Evolutionary conservation across 2,888 invertebrate species (phyloP), one percentile per base, ranked within the genome.

Genomic region (Macrosiphum euphorbiae): DNA sequence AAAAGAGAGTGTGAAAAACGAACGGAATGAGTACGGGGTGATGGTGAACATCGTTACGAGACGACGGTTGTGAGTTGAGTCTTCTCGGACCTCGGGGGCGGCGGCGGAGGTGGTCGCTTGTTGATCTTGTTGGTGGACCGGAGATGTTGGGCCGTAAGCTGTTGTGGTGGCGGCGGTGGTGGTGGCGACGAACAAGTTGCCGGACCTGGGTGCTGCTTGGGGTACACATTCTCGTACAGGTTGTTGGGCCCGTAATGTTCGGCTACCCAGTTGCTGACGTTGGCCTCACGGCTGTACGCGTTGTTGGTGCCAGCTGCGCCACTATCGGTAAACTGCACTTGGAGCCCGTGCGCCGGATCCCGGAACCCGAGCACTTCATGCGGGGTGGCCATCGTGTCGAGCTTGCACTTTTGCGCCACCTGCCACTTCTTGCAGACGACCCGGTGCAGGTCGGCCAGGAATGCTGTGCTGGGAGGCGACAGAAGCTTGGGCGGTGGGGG

Each of bases 341-440:
- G 67, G n/a, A 78, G 35, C 35, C 78, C 78, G 47, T 47, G 58
- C 3, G 98, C 97, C 58, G 98, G 98, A 95, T 98, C 98, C 16
- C 98, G 96, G 95, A 99, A 98, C 0, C 98, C 98, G 16, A 99
- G 96, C 4, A 99, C 98, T 95, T 98, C 98, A 95, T 98, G 98
- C 0, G 98, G 98, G 84, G 98, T 98, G 2, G 98, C 98, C n/a
- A 97, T 97, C 28, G 97, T 97, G 95, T 98, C 98, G 50, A 98
- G 96, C 96, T 98, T 98, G 95, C 98, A 98, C 95, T 98, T 98
- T 95, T 99, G 98, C 7, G 98, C 98, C 0, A 98, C 98, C 95
- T 98, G 98, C 98, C 98, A 98, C 95, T 99, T 99, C 95, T 98
- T 98, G 95, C 98, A 97, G 98, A 99, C 98, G 0, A 99, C 98